A percentile compares a stretch with the other conserved stretches of the same genome.
Evolutionary conservation across 2,888 invertebrate species (phyloP).

Genomic region (Eupithecia dodoneata): DNA sequence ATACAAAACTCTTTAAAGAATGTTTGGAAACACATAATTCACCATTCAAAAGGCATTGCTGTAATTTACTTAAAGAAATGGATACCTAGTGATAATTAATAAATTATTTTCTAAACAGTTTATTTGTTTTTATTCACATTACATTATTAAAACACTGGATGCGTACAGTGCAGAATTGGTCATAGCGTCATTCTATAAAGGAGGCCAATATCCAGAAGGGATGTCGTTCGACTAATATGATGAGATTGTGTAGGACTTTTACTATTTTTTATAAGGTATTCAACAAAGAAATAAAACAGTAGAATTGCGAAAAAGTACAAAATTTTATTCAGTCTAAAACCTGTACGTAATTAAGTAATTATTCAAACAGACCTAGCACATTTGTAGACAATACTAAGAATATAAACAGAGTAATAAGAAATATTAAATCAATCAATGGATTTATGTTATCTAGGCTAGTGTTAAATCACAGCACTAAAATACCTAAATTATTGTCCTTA

Average conservation of each 20-base stretch:
- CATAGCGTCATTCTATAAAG: too few species aligned
- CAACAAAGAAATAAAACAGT: slow-evolving; percentile 29
- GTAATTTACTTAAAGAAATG: slow-evolving; percentile 56
- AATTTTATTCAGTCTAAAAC: slow-evolving; percentile 68
- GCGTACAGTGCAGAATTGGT: too few species aligned
- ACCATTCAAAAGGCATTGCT: slow-evolving; percentile 65
- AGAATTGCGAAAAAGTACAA: slow-evolving; percentile 40
- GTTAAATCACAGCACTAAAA: not conserved
- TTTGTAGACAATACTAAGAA: slow-evolving; percentile 33
- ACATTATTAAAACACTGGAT: not conserved
- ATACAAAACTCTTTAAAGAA: slow-evolving; percentile 47
- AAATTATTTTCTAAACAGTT: slow-evolving; percentile 3
- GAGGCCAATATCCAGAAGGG: too few species aligned
- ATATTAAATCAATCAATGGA: not conserved
- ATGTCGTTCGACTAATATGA: too few species aligned
- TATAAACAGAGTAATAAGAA: not conserved
- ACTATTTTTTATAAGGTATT: not conserved
- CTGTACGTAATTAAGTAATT: slow-evolving; percentile 59
- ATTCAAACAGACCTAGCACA: slow-evolving; percentile 15
- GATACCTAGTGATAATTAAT: slow-evolving; percentile 23
- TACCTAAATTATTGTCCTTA: not conserved
- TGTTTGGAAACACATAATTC: slow-evolving; percentile 61
- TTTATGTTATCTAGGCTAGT: not conserved
- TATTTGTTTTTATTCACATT: not conserved
- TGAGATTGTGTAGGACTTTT: too few species aligned